Base-by-base conservation (phyloP, 2,888 invertebrate genomes). In the Phanerotoma sp. region DNA sequence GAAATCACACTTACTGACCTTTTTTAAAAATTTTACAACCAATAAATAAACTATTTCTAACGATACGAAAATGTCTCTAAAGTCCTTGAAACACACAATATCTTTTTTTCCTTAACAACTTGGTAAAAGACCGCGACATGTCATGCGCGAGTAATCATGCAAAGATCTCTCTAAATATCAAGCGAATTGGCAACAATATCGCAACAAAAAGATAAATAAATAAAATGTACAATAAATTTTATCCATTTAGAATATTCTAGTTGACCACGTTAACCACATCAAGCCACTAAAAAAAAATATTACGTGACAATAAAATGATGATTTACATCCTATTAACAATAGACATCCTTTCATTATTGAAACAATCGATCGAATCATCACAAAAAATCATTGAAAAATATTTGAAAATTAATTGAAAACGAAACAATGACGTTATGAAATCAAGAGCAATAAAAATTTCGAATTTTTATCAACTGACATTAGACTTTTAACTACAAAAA, bases 141-240 rank as follows among this genome's bases (percentile, higher is more conserved):
- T 51, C 35, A 51, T 44, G 51, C 51, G 42, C 51, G 41, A 51
- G 35, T 51, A 44, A 44, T 21, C 40, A 28, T 49, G 25, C 25
- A 40, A 20, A 49, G 40, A 49, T 40, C 13, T 30, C 28, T 37
- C 35, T 48, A 22, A 35, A 22, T 38, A 22, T 38, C 6, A 37
- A 35, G 7, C 9, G 9, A 5, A 25, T 25, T 25, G 25, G 25
- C 9, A 5, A 25, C 9, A 25, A 5, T 25, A 9, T 25, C n/a
- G n/a, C n/a, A n/a, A n/a, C n/a, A n/a, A n/a, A n/a, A n/a, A n/a
- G n/a, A n/a, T n/a, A n/a, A n/a, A n/a, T 25, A 21, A 41, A 41
- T 41, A 22, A 9, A 22, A 15, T 41, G 21, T 22, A 41, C n/a
- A 22, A 25, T 13, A 21, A 25, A 20, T 22, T 13, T 6, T 13